Percentiles rank a stretch among this genome's conserved stretches.
These are phyloP conservation scores for Sebastes nivosus DNA, from an alignment of 2,797 vertebrate genomes.

Conservation along the genomic window DNA sequence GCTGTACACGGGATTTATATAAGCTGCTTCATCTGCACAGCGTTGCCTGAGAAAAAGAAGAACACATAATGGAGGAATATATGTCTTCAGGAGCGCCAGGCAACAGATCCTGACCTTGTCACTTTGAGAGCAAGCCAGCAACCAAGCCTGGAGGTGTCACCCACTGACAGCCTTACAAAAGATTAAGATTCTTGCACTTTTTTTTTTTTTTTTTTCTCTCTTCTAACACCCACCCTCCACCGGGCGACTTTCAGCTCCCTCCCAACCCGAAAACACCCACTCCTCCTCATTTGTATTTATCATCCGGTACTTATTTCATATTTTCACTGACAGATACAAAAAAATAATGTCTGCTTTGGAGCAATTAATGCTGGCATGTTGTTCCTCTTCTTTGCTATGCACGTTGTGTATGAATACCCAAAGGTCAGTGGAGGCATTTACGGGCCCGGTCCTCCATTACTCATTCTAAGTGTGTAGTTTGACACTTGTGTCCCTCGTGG, in stretches of 20 bases:
- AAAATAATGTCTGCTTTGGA: conserved; percentile 60
- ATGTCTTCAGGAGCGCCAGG: conserved; percentile 22
- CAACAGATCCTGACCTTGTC: conserved; percentile 57
- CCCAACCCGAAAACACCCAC: conserved; percentile 9
- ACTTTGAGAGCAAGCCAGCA: conserved; percentile 34
- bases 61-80: neutral
- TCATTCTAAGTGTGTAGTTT: conserved; percentile 79
- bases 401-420: conserved; percentile 61
- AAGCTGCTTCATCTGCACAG: conserved; percentile 51
- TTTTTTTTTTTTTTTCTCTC: neutral
- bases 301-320: conserved; percentile 43
- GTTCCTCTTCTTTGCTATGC: conserved; percentile 42
- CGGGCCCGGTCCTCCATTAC: conserved; percentile 71
- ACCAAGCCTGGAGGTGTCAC: conserved; percentile 45
- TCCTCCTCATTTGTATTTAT: conserved; percentile 53
- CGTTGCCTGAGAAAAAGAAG: neutral
- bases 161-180: conserved; percentile 31
- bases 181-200: conserved; percentile 30
- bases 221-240: neutral
- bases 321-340: conserved; percentile 39
- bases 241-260: neutral
- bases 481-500: conserved; percentile 67
- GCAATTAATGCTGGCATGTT: conserved; percentile 71
- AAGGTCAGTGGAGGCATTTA: conserved; percentile 79
- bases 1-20: conserved; percentile 49